Conservation (phyloP, 2,797 vertebrate genomes). For the Otus scops region DNA sequence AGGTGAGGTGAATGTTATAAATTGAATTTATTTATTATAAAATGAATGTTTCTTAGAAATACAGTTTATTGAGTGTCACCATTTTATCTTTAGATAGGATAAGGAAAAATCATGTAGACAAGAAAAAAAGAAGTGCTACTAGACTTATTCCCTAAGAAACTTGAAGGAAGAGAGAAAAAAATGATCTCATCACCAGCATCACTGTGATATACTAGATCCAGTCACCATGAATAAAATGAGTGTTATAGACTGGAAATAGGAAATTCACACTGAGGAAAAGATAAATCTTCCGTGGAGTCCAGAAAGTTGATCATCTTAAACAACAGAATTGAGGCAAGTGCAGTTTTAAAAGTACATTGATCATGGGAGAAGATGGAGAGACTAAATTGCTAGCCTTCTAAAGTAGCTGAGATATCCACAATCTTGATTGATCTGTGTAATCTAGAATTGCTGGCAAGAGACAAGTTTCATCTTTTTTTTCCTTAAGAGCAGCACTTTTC, state of each 20-base stretch:
- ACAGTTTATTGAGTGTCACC: not conserved
- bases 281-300: not conserved
- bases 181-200: not conserved
- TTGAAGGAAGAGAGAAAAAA: not conserved
- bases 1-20: not conserved
- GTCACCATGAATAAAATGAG: not conserved
- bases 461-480: not conserved
- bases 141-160: not conserved
- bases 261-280: not conserved
- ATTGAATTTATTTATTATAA: not conserved
- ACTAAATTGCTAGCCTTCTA: not conserved
- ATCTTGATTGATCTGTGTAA: not conserved
- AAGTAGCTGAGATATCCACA: not conserved
- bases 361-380: not conserved
- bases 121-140: not conserved
- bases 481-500: not conserved
- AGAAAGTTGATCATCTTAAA: slow-evolving; percentile 3
- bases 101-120: not conserved
- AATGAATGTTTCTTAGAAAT: not conserved
- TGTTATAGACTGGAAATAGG: not conserved
- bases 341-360: not conserved
- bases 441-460: not conserved
- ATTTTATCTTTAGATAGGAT: not conserved
- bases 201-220: not conserved
- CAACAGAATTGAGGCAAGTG: not conserved